These are phyloP conservation scores for Agrotis puta DNA, from an alignment of 2,888 invertebrate species.

Conservation along the genomic window DNA sequence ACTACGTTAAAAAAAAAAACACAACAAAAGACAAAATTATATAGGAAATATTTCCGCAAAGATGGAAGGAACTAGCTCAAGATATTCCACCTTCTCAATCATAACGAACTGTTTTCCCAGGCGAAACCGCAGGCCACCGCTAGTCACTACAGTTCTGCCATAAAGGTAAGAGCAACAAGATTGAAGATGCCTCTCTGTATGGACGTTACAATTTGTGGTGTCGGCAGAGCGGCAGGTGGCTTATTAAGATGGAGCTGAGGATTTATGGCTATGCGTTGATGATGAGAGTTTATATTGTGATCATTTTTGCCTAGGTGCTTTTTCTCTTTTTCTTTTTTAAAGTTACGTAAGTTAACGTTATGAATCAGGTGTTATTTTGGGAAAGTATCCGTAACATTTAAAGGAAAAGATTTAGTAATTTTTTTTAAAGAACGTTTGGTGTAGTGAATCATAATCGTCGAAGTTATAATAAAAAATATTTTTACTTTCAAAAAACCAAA, in stretches of 20 bases:
- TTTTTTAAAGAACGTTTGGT: too few species aligned
- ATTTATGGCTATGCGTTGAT: slow-evolving; percentile 35
- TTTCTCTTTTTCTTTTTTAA: background rate
- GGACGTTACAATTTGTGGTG: slow-evolving; percentile 58
- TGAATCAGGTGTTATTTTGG: too few species aligned
- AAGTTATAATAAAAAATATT: too few species aligned
- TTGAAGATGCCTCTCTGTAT: slow-evolving; percentile 41
- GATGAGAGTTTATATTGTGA: slow-evolving; percentile 45
- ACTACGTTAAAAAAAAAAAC: too few species aligned
- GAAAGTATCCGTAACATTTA: too few species aligned
- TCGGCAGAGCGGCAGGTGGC: slow-evolving; percentile 47
- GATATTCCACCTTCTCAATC: background rate
- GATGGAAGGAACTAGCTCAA: background rate
- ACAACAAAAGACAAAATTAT: too few species aligned
- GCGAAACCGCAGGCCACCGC: slow-evolving; percentile 38
- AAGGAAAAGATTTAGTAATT: too few species aligned
- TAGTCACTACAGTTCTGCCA: slow-evolving; percentile 48
- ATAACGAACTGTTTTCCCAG: slow-evolving; percentile 37
- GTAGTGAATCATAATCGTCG: too few species aligned
- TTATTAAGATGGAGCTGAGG: slow-evolving; percentile 36
- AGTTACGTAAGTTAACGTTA: too few species aligned
- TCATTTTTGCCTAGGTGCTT: background rate
- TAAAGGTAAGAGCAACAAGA: slow-evolving; percentile 52
- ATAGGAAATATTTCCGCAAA: background rate
- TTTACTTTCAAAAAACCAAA: too few species aligned